Percentiles rank a stretch among this genome's conserved stretches.
Evolutionary conservation across 1,140 invertebrate genomes (phyloP).

Genomic region (Polypedilum vanderplanki): DNA sequence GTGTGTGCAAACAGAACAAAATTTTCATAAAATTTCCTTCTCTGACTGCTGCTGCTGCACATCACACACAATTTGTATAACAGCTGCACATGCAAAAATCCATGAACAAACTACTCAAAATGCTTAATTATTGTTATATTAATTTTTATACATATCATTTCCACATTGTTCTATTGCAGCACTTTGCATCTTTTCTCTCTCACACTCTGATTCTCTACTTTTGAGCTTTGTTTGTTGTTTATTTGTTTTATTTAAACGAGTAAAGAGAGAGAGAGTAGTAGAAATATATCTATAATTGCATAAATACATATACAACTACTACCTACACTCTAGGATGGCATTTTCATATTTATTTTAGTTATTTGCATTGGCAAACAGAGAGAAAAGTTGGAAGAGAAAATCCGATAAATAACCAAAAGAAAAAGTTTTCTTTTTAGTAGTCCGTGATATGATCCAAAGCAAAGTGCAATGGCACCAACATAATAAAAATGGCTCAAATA

Average conservation of each 20-base stretch:
- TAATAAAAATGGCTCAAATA: not conserved
- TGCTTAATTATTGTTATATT: conserved; percentile 27
- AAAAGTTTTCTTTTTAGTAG: not conserved
- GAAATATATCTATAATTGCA: not conserved
- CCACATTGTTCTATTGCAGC: not conserved
- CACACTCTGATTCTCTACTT: not conserved
- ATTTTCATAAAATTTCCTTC: not conserved
- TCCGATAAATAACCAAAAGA: not conserved
- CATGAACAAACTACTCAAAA: conserved; percentile 26
- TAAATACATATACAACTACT: not conserved
- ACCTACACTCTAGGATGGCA: not conserved
- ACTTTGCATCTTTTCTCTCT: not conserved
- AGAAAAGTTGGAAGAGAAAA: not conserved
- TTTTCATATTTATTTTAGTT: not conserved
- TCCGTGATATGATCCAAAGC: not conserved
- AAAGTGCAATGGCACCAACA: not conserved
- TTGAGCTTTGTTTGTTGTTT: conserved; percentile 5
- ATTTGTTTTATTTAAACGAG: conserved; percentile 10
- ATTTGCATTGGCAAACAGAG: not conserved
- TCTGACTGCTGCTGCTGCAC: not conserved
- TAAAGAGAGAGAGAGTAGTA: not conserved
- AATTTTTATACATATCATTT: conserved; percentile 25
- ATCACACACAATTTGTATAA: not conserved
- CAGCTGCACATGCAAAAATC: conserved; percentile 11
- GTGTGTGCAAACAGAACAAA: not conserved